These are phyloP conservation scores for Scolopax bukidnonensis DNA, from an alignment of 2,797 vertebrate species.

Conservation along the genomic window DNA sequence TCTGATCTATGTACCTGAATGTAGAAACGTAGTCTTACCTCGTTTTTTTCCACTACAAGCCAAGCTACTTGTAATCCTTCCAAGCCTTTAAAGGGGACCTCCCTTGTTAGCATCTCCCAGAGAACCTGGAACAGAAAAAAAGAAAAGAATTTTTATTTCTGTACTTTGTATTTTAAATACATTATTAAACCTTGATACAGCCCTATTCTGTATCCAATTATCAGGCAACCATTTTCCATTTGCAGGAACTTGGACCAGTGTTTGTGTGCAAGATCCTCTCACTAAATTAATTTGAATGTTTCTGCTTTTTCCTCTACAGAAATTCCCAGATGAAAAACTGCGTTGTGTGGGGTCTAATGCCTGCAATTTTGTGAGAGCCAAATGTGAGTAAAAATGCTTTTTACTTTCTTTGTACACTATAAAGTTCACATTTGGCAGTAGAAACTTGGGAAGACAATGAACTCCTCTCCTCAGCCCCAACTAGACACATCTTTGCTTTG, in stretches of 20 bases:
- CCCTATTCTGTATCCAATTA: constrained; percentile 79
- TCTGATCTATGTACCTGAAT: constrained; percentile 89
- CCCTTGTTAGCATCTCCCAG: constrained; percentile 99
- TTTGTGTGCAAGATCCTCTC: constrained; percentile 66
- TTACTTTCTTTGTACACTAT: constrained; percentile 22
- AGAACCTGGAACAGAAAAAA: constrained; percentile 91
- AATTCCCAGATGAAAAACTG: constrained; percentile 64
- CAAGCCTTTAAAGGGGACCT: constrained; percentile 98
- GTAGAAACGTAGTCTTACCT: constrained; percentile 91
- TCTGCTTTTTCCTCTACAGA: constrained; percentile 57
- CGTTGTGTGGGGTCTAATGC: not conserved
- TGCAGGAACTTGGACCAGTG: constrained; percentile 71
- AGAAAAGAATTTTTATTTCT: constrained; percentile 82
- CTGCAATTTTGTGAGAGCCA: constrained; percentile 46
- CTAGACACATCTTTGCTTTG: constrained; percentile 30
- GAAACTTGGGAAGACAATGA: constrained; percentile 35
- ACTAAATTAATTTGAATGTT: constrained; percentile 64
- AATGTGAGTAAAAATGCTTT: not conserved
- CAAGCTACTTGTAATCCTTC: constrained; percentile 99
- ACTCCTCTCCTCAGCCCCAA: constrained; percentile 38
- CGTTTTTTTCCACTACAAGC: constrained; percentile 99
- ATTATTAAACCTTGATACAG: constrained; percentile 78
- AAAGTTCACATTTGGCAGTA: constrained; percentile 55
- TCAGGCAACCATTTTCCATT: constrained; percentile 71
- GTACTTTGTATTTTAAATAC: constrained; percentile 81